Evolutionary conservation across 1,140 invertebrate species (phyloP).

Genomic region (Bombus affinis): DNA sequence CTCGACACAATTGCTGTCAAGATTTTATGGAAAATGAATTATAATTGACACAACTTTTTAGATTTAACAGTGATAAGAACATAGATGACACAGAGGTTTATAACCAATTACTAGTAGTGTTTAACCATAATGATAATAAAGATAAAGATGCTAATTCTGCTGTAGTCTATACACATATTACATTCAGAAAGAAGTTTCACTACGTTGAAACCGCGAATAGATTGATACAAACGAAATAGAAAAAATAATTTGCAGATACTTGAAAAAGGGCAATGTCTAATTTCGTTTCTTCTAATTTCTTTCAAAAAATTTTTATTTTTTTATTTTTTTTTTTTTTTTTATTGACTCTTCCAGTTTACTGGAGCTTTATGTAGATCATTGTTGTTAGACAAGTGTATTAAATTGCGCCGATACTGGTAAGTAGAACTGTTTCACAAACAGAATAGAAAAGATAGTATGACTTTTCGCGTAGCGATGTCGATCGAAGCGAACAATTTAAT

Average conservation of each 20-base stretch:
- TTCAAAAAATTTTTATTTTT: conserved; percentile 21
- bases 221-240: conserved; percentile 4
- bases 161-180: conserved; percentile 56
- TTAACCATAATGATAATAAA: conserved; percentile 50
- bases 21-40: conserved; percentile 52
- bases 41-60: conserved; percentile 55
- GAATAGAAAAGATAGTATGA: conserved; percentile 14
- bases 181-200: conserved; percentile 40
- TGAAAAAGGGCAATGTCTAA: background rate
- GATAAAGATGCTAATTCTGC: conserved; percentile 52
- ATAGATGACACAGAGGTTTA: conserved; percentile 63
- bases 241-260: background rate
- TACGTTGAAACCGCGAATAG: conserved; percentile 25
- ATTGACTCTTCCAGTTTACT: background rate
- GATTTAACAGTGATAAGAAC: conserved; percentile 58
- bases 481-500: conserved; percentile 38
- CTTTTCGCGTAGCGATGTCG: background rate
- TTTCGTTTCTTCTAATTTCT: background rate
- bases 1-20: conserved; percentile 56
- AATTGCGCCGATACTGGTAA: conserved; percentile 30
- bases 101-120: conserved; percentile 59
- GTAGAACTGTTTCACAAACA: conserved; percentile 13
- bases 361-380: conserved; percentile 47
- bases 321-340: conserved; percentile 7
- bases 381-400: conserved; percentile 42